These are phyloP conservation scores for Cynaeus angustus DNA, from an alignment of 2,888 invertebrate genomes.

Conservation along the genomic window DNA sequence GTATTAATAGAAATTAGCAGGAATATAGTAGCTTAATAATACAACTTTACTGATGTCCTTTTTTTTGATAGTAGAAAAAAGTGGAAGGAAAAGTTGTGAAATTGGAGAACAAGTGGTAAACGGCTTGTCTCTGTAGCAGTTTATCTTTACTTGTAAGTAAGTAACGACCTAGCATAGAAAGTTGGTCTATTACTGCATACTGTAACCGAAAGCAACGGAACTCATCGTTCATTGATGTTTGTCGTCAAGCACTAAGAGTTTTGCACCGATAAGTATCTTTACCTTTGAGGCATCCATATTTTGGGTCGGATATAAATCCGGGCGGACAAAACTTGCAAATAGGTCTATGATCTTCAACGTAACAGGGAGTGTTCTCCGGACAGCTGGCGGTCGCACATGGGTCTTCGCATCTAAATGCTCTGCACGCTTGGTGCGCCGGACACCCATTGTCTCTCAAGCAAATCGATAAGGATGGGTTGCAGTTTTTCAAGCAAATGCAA, in stretches of 20 bases:
- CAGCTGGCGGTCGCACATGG: slow-evolving; percentile 91
- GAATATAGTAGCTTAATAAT: slow-evolving; percentile 42
- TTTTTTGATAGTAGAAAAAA: slow-evolving; percentile 18
- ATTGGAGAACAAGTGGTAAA: slow-evolving; percentile 51
- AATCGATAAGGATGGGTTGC: slow-evolving; percentile 89
- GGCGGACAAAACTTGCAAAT: slow-evolving; percentile 97
- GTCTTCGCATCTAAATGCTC: slow-evolving; percentile 92
- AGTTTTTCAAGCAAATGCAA: slow-evolving; percentile 91
- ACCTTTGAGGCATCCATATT: slow-evolving; percentile 97
- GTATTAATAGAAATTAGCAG: slow-evolving; percentile 46
- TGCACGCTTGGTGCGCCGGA: slow-evolving; percentile 88
- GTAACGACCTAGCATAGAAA: slow-evolving; percentile 62
- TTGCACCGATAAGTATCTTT: slow-evolving; percentile 73
- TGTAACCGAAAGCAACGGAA: slow-evolving; percentile 65
- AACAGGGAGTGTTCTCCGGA: slow-evolving; percentile 89
- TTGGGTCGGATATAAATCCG: slow-evolving; percentile 93
- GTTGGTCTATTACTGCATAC: slow-evolving; percentile 63
- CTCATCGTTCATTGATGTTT: slow-evolving; percentile 63
- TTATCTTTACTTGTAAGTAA: slow-evolving; percentile 53
- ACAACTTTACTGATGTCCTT: slow-evolving; percentile 26
- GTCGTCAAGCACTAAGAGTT: slow-evolving; percentile 64
- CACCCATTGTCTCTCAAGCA: slow-evolving; percentile 93
- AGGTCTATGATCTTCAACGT: slow-evolving; percentile 95
- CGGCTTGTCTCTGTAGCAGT: slow-evolving; percentile 55
- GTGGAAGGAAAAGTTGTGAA: slow-evolving; percentile 43